Evolutionary conservation across 2,113 vertebrate genomes (phyloP), one percentile per base, ranked within the genome.

Genomic region (Pterophyllum scalare): DNA sequence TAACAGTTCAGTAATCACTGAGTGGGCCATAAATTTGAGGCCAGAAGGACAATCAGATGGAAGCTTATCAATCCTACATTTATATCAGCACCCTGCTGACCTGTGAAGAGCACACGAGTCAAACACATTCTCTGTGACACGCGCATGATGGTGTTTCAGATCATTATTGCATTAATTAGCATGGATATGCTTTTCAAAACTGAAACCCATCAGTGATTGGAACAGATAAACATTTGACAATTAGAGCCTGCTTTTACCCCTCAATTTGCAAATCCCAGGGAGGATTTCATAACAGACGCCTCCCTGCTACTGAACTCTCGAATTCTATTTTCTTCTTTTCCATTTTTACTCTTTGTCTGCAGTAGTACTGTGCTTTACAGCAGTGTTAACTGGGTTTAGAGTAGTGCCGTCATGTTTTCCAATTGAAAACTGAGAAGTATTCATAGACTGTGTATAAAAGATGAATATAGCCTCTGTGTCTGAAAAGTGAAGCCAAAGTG

Each of bases 81-180:
- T 22, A 61, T 58, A 82, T 74, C 65, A 75, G 40, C 75, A 20
- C 57, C 64, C 59, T 54, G 61, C 19, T 85, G 80, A 89, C 74
- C 70, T 26, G 54, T 87, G 84, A 87, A 82, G 81, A 91, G 84
- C 89, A 78, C 46, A 22, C 8, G 2, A 84, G 65, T 78, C 72
- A 79, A 24, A 60, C 75, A 79, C 80, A 81, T 56, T 74, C 70
- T 83, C 6, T 7, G 61, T n/a, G 24, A 54, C 28, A 78, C 5
- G 15, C 31, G 5, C 14, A 22, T 1, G 56, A 49, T 9, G n/a
- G 14, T n/a, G 80, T 78, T 62, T 87, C 65, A 54, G 79, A 65
- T n/a, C 86, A 87, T 88, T 88, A 84, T 83, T 87, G 54, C 33
- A 7, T 86, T 88, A 86, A 93, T 89, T 89, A 81, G 43, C 7